Conservation (phyloP, 2,797 vertebrate genomes). For the Borostomias antarcticus region DNA sequence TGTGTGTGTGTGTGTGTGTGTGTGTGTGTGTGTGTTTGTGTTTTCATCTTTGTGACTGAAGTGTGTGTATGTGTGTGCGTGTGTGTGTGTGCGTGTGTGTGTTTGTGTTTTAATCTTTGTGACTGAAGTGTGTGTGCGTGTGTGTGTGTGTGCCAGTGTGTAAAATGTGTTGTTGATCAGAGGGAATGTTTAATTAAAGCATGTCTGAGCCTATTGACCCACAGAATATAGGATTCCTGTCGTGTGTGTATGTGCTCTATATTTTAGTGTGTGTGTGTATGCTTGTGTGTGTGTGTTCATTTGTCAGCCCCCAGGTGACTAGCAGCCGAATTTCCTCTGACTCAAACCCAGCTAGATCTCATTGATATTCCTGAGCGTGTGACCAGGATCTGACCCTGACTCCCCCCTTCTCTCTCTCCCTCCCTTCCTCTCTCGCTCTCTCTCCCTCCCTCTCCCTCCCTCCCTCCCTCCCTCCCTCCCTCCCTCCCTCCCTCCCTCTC, state of each 20-base stretch:
- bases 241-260: conserved; percentile 25
- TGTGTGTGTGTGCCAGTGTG: neutral
- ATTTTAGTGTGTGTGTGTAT: conserved; percentile 8
- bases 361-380: conserved; percentile 28
- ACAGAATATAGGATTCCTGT: conserved; percentile 43
- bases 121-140: conserved; percentile 8
- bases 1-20: neutral
- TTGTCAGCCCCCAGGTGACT: conserved; percentile 40
- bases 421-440: too few relatives aligned
- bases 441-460: too few relatives aligned
- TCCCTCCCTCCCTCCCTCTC: too few relatives aligned
- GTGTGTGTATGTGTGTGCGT: neutral
- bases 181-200: conserved; percentile 46
- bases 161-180: neutral
- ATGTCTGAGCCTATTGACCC: conserved; percentile 31
- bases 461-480: too few relatives aligned
- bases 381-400: conserved; percentile 30
- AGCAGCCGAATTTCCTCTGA: conserved; percentile 38
- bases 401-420: too few relatives aligned
- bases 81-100: neutral
- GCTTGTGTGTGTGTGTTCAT: conserved; percentile 5
- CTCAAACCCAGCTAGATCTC: conserved; percentile 28
- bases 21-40: conserved; percentile 1
- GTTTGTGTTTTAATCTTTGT: neutral
- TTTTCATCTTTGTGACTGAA: neutral